Conservation (phyloP, 23 tunicate species). For the Diplosoma virens region DNA sequence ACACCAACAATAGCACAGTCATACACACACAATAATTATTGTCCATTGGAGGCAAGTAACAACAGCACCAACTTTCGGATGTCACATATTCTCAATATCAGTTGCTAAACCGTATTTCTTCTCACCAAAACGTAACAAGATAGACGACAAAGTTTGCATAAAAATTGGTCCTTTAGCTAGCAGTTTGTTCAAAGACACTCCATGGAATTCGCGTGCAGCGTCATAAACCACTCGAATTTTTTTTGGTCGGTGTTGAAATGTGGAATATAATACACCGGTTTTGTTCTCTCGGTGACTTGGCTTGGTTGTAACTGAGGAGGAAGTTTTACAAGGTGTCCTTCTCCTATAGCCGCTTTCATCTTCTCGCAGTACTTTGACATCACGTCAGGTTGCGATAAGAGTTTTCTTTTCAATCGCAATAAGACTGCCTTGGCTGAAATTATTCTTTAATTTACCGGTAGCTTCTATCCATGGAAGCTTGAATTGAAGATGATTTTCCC, state of each 20-base stretch:
- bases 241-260: conserved; percentile 6
- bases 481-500: too few relatives aligned
- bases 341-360: background rate
- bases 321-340: background rate
- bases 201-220: background rate
- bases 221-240: conserved; percentile 9
- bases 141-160: background rate
- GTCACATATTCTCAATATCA: conserved; percentile 3
- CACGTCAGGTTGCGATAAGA: background rate
- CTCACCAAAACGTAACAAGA: conserved; percentile 14
- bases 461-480: too few relatives aligned
- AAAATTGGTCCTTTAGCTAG: conserved; percentile 6
- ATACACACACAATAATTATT: too few relatives aligned
- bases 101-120: background rate
- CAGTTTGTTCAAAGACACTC: background rate
- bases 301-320: too few relatives aligned
- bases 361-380: conserved; percentile 10
- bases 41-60: too few relatives aligned
- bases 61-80: too few relatives aligned
- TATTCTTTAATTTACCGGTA: too few relatives aligned
- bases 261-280: background rate
- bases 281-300: background rate
- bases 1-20: too few relatives aligned
- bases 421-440: background rate
- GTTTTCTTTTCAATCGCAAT: background rate